Percentiles rank a stretch among this genome's conserved stretches.
phyloP scores from a whole-genome alignment of 2,113 vertebrate species.

The Pantherophis guttatus region DNA sequence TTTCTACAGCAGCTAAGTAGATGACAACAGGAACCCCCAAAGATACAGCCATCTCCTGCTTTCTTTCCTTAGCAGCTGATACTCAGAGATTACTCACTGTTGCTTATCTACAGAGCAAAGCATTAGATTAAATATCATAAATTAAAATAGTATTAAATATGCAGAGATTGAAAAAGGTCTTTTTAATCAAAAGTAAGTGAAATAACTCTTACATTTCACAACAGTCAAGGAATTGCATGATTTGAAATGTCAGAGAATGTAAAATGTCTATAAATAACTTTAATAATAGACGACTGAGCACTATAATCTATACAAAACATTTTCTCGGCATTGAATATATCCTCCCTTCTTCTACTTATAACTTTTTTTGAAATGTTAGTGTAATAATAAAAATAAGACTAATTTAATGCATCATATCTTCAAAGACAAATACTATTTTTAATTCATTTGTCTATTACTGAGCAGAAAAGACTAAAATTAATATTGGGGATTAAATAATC shows the following conservation, averaged over 20 bases:
- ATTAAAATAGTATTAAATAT: background rate
- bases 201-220: background rate
- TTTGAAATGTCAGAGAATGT: slow-evolving; percentile 10
- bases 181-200: background rate
- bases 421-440: slow-evolving; percentile 12
- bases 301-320: background rate
- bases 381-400: slow-evolving; percentile 1
- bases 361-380: background rate
- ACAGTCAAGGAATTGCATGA: rapidly evolving
- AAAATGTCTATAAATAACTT: slow-evolving; percentile 11
- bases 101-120: background rate
- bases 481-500: background rate
- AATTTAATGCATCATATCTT: slow-evolving; percentile 4
- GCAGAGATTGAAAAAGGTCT: background rate
- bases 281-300: background rate
- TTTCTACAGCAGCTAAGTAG: background rate
- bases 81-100: background rate
- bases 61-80: background rate
- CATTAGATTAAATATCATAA: background rate
- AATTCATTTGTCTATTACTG: slow-evolving; percentile 16
- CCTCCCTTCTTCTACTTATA: too few species aligned
- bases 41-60: background rate
- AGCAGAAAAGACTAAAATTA: background rate
- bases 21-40: background rate
- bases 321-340: background rate